Evolutionary conservation across 2,797 vertebrate species (phyloP).

Genomic region (Aeoliscus strigatus): DNA sequence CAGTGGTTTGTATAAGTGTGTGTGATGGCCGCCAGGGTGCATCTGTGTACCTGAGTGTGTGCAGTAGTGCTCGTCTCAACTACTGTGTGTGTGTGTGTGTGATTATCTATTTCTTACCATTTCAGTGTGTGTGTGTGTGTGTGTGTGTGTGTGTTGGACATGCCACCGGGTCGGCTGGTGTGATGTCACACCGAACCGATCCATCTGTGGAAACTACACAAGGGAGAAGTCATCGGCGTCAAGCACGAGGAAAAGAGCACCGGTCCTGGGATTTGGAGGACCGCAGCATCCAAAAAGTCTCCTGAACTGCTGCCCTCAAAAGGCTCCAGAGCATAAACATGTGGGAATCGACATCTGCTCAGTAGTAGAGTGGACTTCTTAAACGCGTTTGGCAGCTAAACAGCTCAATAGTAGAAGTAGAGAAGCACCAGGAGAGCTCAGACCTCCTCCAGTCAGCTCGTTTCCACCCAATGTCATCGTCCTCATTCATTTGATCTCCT

Average conservation of each 20-base stretch:
- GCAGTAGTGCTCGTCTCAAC: no score
- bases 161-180: conserved; percentile 51
- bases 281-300: conserved; percentile 25
- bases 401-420: no score
- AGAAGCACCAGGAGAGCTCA: no score
- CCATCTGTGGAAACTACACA: conserved; percentile 58
- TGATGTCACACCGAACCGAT: conserved; percentile 58
- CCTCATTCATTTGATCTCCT: no score
- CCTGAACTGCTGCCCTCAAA: conserved; percentile 33
- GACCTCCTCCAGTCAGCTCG: no score
- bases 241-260: conserved; percentile 33
- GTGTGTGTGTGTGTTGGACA: conserved; percentile 55
- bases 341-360: no score
- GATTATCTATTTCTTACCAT: no score
- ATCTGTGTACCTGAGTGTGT: no score
- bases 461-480: no score
- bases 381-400: no score
- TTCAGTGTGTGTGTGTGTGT: conserved; percentile 24
- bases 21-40: no score
- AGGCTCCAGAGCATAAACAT: conserved; percentile 30
- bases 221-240: conserved; percentile 21
- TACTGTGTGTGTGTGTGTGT: conserved; percentile 1
- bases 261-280: conserved; percentile 27
- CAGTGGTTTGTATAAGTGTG: conserved; percentile 14
- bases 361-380: no score